Base-by-base conservation (phyloP, 1,140 invertebrate species). In the Xylocopa sonorina region DNA sequence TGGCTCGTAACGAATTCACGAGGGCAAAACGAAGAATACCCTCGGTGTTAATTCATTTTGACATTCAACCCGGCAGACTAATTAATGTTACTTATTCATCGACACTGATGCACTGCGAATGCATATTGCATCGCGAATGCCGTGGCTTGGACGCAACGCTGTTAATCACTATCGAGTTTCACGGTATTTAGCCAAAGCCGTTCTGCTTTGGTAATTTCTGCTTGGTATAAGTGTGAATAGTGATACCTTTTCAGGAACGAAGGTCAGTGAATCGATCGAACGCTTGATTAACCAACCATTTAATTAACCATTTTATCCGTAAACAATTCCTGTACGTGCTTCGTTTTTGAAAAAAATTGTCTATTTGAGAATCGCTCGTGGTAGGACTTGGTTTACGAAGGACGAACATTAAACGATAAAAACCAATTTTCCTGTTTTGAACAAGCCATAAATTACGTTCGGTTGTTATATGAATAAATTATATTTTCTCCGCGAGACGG, bases 81-180 rank as follows among this genome's bases (percentile, higher is more conserved):
- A 75, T 55, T 66, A 75, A 38, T 16, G 38, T 66, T 53, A 55
- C 38, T 66, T 66, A 75, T 66, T 75, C 62, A 66, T 67, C 29
- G 29, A 1, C 29, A 12, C 29, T 18, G 29, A 72, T 72, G 68
- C 68, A 46, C 1, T 21, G 3, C 41, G 55, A 29, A 18, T 72
- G 68, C 38, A 72, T 72, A 57, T 48, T 50, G 21, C 21, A 58
- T 58, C 27, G 38, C 16, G 5, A 16, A 24, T 29, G 21, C 43
- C 14, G 14, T 5, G 27, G 41, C 34, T 50, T 50, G 10, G 41
- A 32, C 12, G 21, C 21, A 48, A 10, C 12, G 14, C 14, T 21
- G 29, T 9, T 50, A 60, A 72, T 60, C 55, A 21, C 5, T 16
- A 24, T 27, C 41, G 29, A 60, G 7, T 72, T 48, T 72, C 55